A percentile compares a stretch with the other conserved stretches of the same genome.
These are phyloP conservation scores for Dusona sp. DNA, from an alignment of 2,888 invertebrate genomes.

Conservation along the genomic window DNA sequence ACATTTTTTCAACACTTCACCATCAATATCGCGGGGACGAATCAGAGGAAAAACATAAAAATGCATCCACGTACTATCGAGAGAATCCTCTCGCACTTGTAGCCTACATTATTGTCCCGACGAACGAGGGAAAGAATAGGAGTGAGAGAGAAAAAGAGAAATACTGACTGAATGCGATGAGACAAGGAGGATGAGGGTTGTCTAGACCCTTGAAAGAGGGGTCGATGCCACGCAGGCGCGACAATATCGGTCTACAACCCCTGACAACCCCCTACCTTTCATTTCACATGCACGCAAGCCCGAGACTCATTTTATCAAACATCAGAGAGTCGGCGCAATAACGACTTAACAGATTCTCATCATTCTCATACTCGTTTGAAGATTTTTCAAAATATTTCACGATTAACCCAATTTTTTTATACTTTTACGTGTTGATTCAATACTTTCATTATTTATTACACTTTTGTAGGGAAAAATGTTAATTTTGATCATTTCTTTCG, in stretches of 20 bases:
- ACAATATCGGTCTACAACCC: slow-evolving; percentile 78
- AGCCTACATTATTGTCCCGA: slow-evolving; percentile 64
- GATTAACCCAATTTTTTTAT: not conserved
- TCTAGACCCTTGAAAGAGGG: slow-evolving; percentile 61
- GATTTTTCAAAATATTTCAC: not conserved
- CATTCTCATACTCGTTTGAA: not conserved
- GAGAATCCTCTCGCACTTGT: slow-evolving; percentile 46
- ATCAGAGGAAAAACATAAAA: slow-evolving; percentile 33
- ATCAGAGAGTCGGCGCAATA: slow-evolving; percentile 71
- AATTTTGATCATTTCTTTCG: not conserved
- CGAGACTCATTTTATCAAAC: slow-evolving; percentile 46
- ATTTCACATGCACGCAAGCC: slow-evolving; percentile 40
- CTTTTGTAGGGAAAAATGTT: not conserved
- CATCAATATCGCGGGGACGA: slow-evolving; percentile 8
- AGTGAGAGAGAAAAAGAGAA: not conserved
- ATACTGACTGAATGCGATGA: not conserved
- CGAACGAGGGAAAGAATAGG: slow-evolving; percentile 18
- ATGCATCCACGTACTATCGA: slow-evolving; percentile 26
- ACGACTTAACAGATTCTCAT: not conserved
- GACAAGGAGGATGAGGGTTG: slow-evolving; percentile 61
- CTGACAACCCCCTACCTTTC: slow-evolving; percentile 44
- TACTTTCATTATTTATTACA: not conserved
- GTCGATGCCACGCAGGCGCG: slow-evolving; percentile 74
- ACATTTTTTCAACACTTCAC: not conserved
- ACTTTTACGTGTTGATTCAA: not conserved